These are phyloP conservation scores for Montipora cactus DNA, from an alignment of 64 coral and sea anemone species.

Conservation along the genomic window DNA sequence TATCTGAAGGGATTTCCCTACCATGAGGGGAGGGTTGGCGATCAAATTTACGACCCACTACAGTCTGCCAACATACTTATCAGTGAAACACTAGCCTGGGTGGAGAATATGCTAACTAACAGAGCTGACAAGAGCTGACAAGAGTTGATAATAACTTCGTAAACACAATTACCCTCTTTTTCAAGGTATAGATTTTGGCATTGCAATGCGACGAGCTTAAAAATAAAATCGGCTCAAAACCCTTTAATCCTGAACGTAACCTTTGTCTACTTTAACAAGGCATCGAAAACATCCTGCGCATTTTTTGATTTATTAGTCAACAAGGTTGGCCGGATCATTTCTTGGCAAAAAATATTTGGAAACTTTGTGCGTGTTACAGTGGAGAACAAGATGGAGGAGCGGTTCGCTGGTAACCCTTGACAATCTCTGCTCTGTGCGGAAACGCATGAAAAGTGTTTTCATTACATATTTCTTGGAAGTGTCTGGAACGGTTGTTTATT, in stretches of 20 bases:
- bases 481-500: too few species aligned
- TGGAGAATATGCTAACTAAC: conserved; percentile 5
- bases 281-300: conserved; percentile 20
- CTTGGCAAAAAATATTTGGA: neutral
- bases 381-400: too few species aligned
- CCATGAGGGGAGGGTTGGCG: neutral
- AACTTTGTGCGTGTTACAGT: neutral
- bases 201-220: neutral
- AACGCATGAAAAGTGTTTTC: neutral
- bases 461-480: too few species aligned
- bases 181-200: neutral
- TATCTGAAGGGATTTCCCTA: neutral
- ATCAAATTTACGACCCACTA: conserved; percentile 47
- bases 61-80: conserved; percentile 31
- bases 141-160: conserved; percentile 17
- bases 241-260: conserved; percentile 14
- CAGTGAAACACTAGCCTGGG: conserved; percentile 13
- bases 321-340: neutral
- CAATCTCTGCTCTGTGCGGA: neutral
- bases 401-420: neutral
- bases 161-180: neutral
- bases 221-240: neutral
- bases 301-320: conserved; percentile 4
- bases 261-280: conserved; percentile 34
- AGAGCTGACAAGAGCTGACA: conserved; percentile 34